Base-by-base conservation (phyloP, 2,888 invertebrate species). In the Cryptocephalus moraei region DNA sequence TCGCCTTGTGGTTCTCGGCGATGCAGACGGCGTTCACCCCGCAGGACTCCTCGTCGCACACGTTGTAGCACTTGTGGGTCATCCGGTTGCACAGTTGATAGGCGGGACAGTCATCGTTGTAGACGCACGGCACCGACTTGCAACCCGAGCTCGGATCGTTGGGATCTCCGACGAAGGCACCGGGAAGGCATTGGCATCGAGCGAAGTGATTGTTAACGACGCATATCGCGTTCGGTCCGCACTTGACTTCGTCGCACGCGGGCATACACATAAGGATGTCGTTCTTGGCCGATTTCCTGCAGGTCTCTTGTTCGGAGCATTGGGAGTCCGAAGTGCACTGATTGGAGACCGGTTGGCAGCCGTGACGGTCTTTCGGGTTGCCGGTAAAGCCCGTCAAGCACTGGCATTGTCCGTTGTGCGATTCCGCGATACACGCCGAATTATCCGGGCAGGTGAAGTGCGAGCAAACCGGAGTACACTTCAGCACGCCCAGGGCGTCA, bases 121-220 rank as follows among this genome's bases (percentile, higher is more conserved):
- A 90, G 34, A 91, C 86, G 64, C 91, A 91, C 4, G 89, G 86
- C 8, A 91, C 89, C 47, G 82, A 77, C 69, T 82, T 77, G 62
- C 90, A 89, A 45, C 91, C 90, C 49, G 77, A 76, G 49, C 75
- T 73, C 1, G 79, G 69, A 65, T 91, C 88, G 62, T 84, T 83
- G 0, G 92, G 90, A 73, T 92, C 85, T 3, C 92, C 92, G 9
- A 87, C 84, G 65, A 81, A 92, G 1, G 86, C 81, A 12, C 92
- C 92, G 8, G 86, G 82, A 12, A 91, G 91, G 64, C 93, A 93
- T 60, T 90, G 87, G 63, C 93, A 93, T 67, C 88, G 85, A 0
- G 90, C 86, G 10, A 84, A 84, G 66, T 93, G 92, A 63, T 92
- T 92, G 61, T 91, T 90, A 2, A 89, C 87, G 8, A 91, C 79